Base-by-base conservation (phyloP, 2,888 invertebrate genomes). In the Hipparchia sbordonii region DNA sequence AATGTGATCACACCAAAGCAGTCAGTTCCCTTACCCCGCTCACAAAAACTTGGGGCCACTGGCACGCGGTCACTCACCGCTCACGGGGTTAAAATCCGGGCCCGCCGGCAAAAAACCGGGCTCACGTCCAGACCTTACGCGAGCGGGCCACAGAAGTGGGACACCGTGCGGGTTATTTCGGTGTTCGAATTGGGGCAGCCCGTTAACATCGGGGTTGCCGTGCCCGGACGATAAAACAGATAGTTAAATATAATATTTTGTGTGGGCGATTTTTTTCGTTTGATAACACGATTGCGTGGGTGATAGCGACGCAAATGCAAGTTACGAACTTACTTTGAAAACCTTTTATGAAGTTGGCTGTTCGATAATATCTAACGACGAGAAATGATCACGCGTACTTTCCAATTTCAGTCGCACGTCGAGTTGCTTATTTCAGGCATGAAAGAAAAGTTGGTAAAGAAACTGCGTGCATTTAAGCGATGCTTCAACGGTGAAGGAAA, bases 141-240 rank as follows among this genome's bases (percentile, higher is more conserved):
- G 78, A 74, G 82, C 77, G 79, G 85, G 85, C 85, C 85, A 81
- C 46, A 81, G 85, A 92, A 87, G 84, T 91, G 87, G 91, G 88
- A 86, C 91, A 88, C 81, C 82, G 84, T 81, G 83, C 86, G 82
- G 78, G 84, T 89, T 92, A 93, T 93, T 92, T 92, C 84, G 85
- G 90, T 87, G 82, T 83, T 84, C 85, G 86, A 93, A 91, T 89
- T 91, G 86, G 91, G 88, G 84, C 91, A 87, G 84, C 86, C 87
- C 86, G 89, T 89, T 90, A 89, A 88, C 89, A 89, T 89, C 87
- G 87, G 85, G 89, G 89, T 88, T 89, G 88, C 85, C 83, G 81
- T 88, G 82, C 83, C 83, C 81, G 78, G 80, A 81, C 82, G 83
- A 83, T 86, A 86, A 85, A 90, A 88, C 88, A 87, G 87, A 87